Conservation (phyloP, 2,113 vertebrate species). For the Tauraco erythrolophus region DNA sequence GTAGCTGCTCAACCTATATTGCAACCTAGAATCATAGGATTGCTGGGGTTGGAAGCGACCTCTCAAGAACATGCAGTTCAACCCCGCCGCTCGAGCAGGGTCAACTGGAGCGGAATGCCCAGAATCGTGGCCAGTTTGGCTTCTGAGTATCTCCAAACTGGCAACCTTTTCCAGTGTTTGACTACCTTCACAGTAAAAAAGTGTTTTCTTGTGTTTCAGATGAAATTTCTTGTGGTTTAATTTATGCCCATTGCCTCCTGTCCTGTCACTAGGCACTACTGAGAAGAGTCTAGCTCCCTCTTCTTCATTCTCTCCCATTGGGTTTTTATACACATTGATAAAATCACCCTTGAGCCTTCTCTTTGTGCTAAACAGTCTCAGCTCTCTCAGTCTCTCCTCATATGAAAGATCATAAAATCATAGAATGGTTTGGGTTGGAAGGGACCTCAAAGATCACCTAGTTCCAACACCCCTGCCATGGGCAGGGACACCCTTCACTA, state of each 20-base stretch:
- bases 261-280: background rate
- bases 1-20: background rate
- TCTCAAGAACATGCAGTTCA: background rate
- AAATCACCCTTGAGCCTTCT: background rate
- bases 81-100: accelerated
- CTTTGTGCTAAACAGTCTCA: background rate
- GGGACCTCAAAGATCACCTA: too few relatives aligned
- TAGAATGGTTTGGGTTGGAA: too few relatives aligned
- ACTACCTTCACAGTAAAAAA: background rate
- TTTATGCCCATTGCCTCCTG: background rate
- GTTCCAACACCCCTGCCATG: too few relatives aligned
- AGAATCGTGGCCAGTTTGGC: background rate
- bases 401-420: background rate
- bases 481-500: too few relatives aligned
- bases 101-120: background rate
- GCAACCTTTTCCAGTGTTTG: background rate
- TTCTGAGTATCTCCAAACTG: background rate
- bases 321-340: background rate
- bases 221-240: background rate
- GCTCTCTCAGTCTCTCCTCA: background rate
- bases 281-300: background rate
- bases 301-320: background rate
- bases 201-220: background rate
- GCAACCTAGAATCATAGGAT: background rate
- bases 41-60: background rate